A percentile compares a stretch with the other conserved stretches of the same genome.
Conservation (phyloP, 2,797 vertebrate genomes). For the Halcyon badia region DNA sequence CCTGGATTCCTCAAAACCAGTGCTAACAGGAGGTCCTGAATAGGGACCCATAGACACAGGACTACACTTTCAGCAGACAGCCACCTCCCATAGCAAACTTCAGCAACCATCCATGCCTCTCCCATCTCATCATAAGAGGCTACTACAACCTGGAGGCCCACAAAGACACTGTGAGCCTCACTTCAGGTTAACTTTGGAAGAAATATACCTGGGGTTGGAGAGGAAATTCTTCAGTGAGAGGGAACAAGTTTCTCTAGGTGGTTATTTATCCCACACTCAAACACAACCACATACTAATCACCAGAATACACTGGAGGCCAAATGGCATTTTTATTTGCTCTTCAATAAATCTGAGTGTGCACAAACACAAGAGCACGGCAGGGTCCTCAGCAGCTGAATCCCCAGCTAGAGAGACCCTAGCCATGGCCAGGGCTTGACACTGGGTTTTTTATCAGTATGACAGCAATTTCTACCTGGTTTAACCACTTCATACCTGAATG, state of each 20-base stretch:
- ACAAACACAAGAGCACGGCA: not conserved
- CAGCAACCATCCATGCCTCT: not conserved
- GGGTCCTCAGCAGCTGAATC: not conserved
- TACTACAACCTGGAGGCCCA: not conserved
- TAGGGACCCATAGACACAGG: rapidly evolving
- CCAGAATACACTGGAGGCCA: not conserved
- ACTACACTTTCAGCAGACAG: not conserved
- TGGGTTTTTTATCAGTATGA: not conserved
- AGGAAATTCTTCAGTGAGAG: not conserved
- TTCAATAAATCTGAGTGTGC: not conserved
- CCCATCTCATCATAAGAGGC: not conserved
- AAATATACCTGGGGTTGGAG: not conserved
- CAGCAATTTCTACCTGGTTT: not conserved
- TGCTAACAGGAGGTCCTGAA: not conserved
- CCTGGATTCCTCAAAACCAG: not conserved
- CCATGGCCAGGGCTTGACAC: not conserved
- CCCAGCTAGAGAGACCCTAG: not conserved
- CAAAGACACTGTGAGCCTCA: not conserved
- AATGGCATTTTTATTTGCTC: not conserved
- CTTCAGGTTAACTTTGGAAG: not conserved
- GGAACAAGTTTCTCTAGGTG: not conserved
- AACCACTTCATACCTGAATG: not conserved
- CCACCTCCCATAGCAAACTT: not conserved
- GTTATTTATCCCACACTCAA: not conserved
- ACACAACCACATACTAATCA: not conserved